Base-by-base conservation (phyloP, 2,888 invertebrate species). In the Dryadula phaetusa region DNA sequence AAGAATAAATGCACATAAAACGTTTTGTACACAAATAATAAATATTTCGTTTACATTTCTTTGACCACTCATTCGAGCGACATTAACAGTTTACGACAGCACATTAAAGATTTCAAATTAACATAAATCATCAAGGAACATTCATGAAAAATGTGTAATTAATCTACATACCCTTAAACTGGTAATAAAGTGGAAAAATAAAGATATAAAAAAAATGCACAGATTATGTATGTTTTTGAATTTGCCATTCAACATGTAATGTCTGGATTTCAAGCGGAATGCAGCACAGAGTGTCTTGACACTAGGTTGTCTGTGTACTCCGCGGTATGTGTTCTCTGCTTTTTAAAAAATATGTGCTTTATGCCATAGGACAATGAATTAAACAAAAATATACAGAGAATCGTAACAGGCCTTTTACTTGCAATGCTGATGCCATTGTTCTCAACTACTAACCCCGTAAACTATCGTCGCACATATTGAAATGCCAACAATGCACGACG, bases 401-500 rank as follows among this genome's bases (percentile, higher is more conserved):
- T n/a, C n/a, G n/a, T n/a, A n/a, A n/a, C n/a, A n/a, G n/a, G n/a
- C n/a, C n/a, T n/a, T n/a, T n/a, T n/a, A n/a, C n/a, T n/a, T n/a
- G n/a, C n/a, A n/a, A n/a, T n/a, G n/a, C n/a, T n/a, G n/a, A n/a
- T n/a, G n/a, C n/a, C n/a, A n/a, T n/a, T n/a, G n/a, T n/a, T n/a
- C 28, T 28, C 32, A 60, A 46, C 32, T 46, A 46, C 28, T 10
- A 60, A 28, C 60, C 20, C 32, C 8, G 20, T 28, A 60, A 32
- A 60, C 8, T 20, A 53, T 8, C 8, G 32, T 18, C 14, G 25
- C 53, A 25, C 52, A 52, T 58, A 65, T 65, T 60, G 22, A 58
- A 58, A 60, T 14, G 37, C 40, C 46, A 66, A 69, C 62, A 66
- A 66, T 47, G 62, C 62, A 14, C 52, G 58, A 62, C 64, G 64